Conservation (phyloP, 2,113 vertebrate genomes). For the Triplophysa rosa region DNA sequence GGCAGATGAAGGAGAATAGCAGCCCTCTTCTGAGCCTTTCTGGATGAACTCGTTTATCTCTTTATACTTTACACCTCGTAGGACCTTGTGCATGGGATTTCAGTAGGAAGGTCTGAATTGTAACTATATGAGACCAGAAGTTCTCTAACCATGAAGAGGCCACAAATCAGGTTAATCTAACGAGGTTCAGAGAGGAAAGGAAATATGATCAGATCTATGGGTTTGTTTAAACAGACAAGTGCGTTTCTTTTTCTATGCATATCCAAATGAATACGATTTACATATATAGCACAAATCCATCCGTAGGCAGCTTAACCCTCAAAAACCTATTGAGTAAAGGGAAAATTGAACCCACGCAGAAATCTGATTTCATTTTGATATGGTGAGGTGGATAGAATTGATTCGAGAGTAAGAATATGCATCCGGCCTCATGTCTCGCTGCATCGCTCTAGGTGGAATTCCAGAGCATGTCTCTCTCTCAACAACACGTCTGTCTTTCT, state of each 20-base stretch:
- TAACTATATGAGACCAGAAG: conserved; percentile 54
- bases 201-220: background rate
- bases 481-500: conserved; percentile 51
- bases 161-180: conserved; percentile 15
- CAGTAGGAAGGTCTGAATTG: background rate
- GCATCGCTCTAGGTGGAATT: conserved; percentile 66
- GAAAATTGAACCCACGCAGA: conserved; percentile 66
- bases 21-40: background rate
- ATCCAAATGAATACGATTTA: conserved; percentile 33
- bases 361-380: conserved; percentile 66
- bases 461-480: conserved; percentile 62
- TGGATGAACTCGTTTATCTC: background rate
- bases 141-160: conserved; percentile 17
- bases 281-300: conserved; percentile 26
- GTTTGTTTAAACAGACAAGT: background rate
- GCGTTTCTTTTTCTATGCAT: background rate
- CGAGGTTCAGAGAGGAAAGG: background rate
- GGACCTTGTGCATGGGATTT: conserved; percentile 42
- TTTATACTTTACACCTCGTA: background rate
- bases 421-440: conserved; percentile 57
- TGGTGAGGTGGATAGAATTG: conserved; percentile 54
- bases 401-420: conserved; percentile 63
- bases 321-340: conserved; percentile 58
- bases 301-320: background rate
- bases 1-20: conserved; percentile 40